Evolutionary conservation across 1,140 invertebrate genomes (phyloP).

Genomic region (Lucilia cuprina): DNA sequence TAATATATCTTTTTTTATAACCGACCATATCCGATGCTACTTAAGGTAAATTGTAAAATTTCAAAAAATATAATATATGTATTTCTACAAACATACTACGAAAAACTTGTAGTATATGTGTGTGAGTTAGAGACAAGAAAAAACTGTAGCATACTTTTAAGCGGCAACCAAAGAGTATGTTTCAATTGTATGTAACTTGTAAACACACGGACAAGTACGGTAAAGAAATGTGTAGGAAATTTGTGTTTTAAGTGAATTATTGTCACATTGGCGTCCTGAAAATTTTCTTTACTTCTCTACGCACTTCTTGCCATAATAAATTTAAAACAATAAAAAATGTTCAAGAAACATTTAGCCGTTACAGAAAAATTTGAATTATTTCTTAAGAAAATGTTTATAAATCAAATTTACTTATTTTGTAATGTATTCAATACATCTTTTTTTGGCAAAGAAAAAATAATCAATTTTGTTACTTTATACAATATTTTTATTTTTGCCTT

Average conservation of each 20-base stretch:
- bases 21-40: slow-evolving; percentile 37
- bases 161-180: background rate
- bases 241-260: slow-evolving; percentile 1
- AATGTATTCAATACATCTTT: background rate
- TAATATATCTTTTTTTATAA: slow-evolving; percentile 40
- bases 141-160: background rate
- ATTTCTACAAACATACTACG: background rate
- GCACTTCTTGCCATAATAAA: background rate
- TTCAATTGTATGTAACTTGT: background rate
- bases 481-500: background rate
- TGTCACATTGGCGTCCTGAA: slow-evolving; percentile 13
- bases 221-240: background rate
- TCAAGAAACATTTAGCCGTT: background rate
- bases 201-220: background rate
- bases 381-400: background rate
- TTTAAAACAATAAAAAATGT: background rate
- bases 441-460: background rate
- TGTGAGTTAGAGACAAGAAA: background rate
- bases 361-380: background rate
- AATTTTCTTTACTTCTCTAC: background rate
- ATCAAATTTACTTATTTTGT: background rate
- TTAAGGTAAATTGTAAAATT: slow-evolving; percentile 27
- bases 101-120: background rate
- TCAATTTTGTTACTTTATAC: background rate
- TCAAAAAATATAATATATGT: background rate